Evolutionary conservation across 1,140 invertebrate genomes (phyloP).

Genomic region (Neodiprion lecontei): DNA sequence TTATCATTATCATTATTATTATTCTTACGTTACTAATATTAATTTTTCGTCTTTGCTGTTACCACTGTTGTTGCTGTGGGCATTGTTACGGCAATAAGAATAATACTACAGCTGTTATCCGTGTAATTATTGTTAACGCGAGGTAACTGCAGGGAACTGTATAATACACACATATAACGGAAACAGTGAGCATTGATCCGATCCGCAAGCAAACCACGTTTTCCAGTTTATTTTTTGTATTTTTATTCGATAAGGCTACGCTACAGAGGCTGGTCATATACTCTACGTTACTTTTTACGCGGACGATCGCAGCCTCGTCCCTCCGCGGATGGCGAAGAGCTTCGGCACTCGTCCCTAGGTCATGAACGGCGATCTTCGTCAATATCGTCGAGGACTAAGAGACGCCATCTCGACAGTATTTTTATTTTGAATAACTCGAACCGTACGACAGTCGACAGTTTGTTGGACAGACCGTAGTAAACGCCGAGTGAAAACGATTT

Average conservation of each 20-base stretch:
- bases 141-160: not conserved
- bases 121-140: not conserved
- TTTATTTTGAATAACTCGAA: not conserved
- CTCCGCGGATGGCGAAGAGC: no score
- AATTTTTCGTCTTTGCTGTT: slow-evolving; percentile 1
- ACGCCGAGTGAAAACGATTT: not conserved
- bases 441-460: not conserved
- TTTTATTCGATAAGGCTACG: not conserved
- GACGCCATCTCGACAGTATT: not conserved
- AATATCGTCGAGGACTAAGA: not conserved
- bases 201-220: not conserved
- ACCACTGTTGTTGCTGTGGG: not conserved
- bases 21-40: slow-evolving; percentile 4
- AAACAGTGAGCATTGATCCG: not conserved
- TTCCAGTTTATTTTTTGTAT: not conserved
- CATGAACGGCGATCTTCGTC: not conserved
- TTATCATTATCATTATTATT: not conserved
- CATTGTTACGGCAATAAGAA: no score
- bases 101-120: no score
- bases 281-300: not conserved
- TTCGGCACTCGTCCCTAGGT: not conserved
- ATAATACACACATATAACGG: no score
- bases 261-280: not conserved
- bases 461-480: not conserved
- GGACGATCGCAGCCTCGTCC: not conserved